Evolutionary conservation across 2,797 vertebrate species (phyloP), one percentile per base, ranked within the genome.

Genomic region (Cuniculus paca): DNA sequence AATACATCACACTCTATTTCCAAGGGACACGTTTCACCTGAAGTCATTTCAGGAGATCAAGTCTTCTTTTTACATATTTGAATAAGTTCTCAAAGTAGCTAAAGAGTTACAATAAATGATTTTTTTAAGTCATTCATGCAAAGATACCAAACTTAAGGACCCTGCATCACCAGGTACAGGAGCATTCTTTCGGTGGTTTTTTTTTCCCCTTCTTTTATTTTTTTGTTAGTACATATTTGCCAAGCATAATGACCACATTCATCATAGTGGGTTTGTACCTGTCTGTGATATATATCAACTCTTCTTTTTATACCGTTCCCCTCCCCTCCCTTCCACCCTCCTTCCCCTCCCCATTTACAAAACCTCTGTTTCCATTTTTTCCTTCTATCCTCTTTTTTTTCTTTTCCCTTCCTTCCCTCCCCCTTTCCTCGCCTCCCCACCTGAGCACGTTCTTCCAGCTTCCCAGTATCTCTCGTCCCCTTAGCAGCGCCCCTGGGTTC

Each of bases 391-490:
- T 42, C 24, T 42, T 74, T 42, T 42, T 72, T 26, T 8, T 22
- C 22, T 13, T 24, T 45, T 13, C 39, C 39, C 24, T 74, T 24
- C 36, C 22, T 42, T 11, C 36, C 36, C 24, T 34, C 36, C 10
- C 19, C 20, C 9, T 8, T 24, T 12, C 70, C 6, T 26, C 39
- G 11, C 39, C 68, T 28, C 6, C 70, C 39, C 22, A 39, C 5
- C 6, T 24, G 39, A 74, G 6, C 70, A 6, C 2, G 36, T 11
- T 26, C 70, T 45, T 72, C 39, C 22, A 14, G 5, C 39, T 14
- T 31, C 36, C 39, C 20, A 3, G 2, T 2, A 19, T 17, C 61
- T n/a, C 6, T 3, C 6, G 16, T 1, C 31, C 31, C 6, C 17
- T 65, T 7, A 2, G 31, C 17, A 52, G 39, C 48, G 65, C 45